phyloP scores from a whole-genome alignment of 2,888 invertebrate genomes.

The Sarcophaga carnaria region DNA sequence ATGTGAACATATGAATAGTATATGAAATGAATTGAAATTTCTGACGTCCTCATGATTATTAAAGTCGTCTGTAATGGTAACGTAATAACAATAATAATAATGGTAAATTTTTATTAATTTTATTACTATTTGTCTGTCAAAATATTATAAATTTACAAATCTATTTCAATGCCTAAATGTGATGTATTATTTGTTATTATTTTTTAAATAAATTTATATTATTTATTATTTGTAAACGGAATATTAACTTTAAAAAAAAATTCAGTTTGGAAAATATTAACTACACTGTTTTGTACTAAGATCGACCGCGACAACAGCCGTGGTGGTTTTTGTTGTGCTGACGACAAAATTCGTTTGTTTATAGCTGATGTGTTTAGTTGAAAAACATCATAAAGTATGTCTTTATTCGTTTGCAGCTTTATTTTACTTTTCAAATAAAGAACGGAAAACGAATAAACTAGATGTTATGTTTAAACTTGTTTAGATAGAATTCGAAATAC shows the following conservation, averaged over 20 bases:
- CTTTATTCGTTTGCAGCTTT: background rate
- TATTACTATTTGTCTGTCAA: background rate
- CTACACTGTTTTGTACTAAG: too few species aligned
- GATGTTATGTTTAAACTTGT: too few species aligned
- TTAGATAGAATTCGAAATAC: too few species aligned
- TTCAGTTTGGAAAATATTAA: too few species aligned
- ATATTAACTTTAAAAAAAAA: too few species aligned
- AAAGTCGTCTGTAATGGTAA: background rate
- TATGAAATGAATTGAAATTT: slow-evolving; percentile 1
- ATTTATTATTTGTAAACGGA: too few species aligned
- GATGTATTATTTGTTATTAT: too few species aligned
- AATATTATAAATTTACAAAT: background rate
- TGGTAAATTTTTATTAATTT: slow-evolving; percentile 22
- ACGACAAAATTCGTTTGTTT: background rate
- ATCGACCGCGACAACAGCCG: too few species aligned
- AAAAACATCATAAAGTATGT: background rate
- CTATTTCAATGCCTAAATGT: background rate
- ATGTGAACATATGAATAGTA: background rate
- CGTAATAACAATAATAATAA: slow-evolving; percentile 6
- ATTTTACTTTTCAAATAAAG: background rate
- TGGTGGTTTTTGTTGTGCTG: too few species aligned
- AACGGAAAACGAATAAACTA: too few species aligned
- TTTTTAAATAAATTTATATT: too few species aligned
- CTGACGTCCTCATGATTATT: slow-evolving; percentile 9
- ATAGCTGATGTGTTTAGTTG: background rate